These are phyloP conservation scores for Temnothorax unifasciatus DNA, from an alignment of 2,888 invertebrate species.

Conservation along the genomic window DNA sequence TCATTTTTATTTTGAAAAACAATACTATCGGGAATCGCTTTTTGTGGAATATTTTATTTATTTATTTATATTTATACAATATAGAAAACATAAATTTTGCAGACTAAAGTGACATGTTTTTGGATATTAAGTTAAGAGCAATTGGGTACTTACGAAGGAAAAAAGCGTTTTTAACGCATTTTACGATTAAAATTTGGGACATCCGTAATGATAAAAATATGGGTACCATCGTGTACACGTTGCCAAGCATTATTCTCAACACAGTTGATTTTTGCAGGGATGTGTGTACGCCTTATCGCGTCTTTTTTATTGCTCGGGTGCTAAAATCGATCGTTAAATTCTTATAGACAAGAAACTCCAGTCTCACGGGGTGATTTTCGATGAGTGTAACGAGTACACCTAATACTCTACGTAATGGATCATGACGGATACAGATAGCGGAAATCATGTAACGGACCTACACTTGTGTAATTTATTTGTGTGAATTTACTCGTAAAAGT, in stretches of 20 bases:
- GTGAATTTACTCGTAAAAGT: neutral
- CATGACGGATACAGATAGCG: neutral
- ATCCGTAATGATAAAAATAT: neutral
- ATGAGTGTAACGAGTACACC: neutral
- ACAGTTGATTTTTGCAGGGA: constrained; percentile 41
- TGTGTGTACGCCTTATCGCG: neutral
- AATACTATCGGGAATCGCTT: neutral
- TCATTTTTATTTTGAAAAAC: constrained; percentile 21
- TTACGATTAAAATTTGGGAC: neutral
- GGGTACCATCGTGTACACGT: neutral
- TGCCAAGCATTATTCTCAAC: neutral
- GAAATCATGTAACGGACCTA: neutral
- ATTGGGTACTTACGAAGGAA: neutral
- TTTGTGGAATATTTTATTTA: constrained; percentile 27
- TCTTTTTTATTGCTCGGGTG: constrained; percentile 32
- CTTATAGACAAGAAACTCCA: neutral
- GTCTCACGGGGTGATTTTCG: neutral
- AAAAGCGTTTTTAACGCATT: neutral
- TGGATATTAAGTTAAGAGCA: neutral
- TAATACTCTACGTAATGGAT: neutral
- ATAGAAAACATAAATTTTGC: neutral
- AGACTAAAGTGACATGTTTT: constrained; percentile 3
- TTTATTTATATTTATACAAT: neutral
- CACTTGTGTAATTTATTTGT: neutral
- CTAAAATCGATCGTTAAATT: constrained; percentile 46